Conservation (phyloP, 2,888 invertebrate genomes). For the Auanema sp. region DNA sequence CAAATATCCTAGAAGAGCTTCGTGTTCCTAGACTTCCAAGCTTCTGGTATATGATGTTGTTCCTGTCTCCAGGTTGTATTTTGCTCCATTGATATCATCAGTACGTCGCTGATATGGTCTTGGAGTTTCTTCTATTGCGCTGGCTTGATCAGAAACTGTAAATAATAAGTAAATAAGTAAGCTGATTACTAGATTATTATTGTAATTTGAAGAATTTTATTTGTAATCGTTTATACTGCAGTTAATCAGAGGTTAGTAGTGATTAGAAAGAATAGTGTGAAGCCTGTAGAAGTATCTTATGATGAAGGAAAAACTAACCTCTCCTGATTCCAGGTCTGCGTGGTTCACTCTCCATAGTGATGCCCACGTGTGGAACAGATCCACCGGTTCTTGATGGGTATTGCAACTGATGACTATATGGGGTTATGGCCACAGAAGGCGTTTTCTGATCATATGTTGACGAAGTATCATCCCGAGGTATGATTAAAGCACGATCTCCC, state of each 20-base stretch:
- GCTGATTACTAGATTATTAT: no score
- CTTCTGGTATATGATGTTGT: conserved; percentile 25
- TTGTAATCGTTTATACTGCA: background rate
- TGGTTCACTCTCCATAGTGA: conserved; percentile 47
- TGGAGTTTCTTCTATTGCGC: conserved; percentile 13
- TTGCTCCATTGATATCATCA: conserved; percentile 26
- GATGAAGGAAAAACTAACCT: conserved; percentile 25
- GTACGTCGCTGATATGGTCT: conserved; percentile 39
- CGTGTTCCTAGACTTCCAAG: conserved; percentile 25
- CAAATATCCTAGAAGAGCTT: conserved; percentile 13
- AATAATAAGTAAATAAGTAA: no score
- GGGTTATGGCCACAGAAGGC: conserved; percentile 15
- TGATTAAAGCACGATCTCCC: conserved; percentile 18
- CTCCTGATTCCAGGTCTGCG: conserved; percentile 39
- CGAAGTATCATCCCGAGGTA: conserved; percentile 16
- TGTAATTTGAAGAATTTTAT: background rate
- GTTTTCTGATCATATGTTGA: conserved; percentile 15
- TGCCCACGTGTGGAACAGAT: conserved; percentile 38
- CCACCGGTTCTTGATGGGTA: conserved; percentile 12
- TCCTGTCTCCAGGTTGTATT: conserved; percentile 30
- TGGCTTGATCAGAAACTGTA: conserved; percentile 21
- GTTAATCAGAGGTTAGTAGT: no score
- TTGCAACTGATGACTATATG: conserved; percentile 17
- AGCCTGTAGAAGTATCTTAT: no score
- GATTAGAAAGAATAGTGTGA: no score